Evolutionary conservation across 1,140 invertebrate genomes (phyloP).

Genomic region (Lepidurus couesii): DNA sequence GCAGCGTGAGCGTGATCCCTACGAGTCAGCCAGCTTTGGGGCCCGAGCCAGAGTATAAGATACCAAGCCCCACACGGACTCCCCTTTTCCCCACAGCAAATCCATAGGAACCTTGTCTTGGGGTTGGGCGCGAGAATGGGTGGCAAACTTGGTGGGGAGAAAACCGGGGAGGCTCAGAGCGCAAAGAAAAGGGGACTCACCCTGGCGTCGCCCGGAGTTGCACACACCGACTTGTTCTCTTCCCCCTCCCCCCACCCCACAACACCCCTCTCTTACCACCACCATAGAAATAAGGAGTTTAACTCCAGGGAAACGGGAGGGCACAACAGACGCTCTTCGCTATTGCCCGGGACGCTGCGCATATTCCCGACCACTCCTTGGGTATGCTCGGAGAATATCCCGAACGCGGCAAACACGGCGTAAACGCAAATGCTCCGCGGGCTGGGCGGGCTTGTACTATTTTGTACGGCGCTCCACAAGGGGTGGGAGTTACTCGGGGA

Average conservation of each 20-base stretch:
- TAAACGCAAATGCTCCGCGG: slow-evolving; percentile 17
- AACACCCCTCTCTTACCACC: not conserved
- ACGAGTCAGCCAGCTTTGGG: slow-evolving; percentile 6
- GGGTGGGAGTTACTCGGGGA: not conserved
- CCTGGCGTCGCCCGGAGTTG: slow-evolving; percentile 8
- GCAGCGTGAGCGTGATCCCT: slow-evolving; percentile 20
- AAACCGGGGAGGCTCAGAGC: not conserved
- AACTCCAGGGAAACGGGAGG: slow-evolving; percentile 20
- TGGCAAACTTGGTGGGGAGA: not conserved
- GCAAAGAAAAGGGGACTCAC: not conserved
- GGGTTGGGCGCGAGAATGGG: slow-evolving; percentile 16
- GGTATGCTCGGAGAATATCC: not conserved
- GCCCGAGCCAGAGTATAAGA: slow-evolving; percentile 1
- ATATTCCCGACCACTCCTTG: slow-evolving; percentile 6
- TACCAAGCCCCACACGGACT: slow-evolving; percentile 8
- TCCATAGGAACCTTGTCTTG: slow-evolving; percentile 13
- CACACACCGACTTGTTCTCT: not conserved
- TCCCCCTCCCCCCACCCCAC: not conserved
- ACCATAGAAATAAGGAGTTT: slow-evolving; percentile 11
- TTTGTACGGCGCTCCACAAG: not conserved
- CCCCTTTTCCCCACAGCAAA: slow-evolving; percentile 13
- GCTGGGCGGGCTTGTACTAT: not conserved
- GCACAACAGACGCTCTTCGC: slow-evolving; percentile 20
- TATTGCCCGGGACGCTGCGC: slow-evolving; percentile 20
- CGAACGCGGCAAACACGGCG: slow-evolving; percentile 6